Base-by-base conservation (phyloP, 2,113 vertebrate genomes). In the Cavia aperea region DNA sequence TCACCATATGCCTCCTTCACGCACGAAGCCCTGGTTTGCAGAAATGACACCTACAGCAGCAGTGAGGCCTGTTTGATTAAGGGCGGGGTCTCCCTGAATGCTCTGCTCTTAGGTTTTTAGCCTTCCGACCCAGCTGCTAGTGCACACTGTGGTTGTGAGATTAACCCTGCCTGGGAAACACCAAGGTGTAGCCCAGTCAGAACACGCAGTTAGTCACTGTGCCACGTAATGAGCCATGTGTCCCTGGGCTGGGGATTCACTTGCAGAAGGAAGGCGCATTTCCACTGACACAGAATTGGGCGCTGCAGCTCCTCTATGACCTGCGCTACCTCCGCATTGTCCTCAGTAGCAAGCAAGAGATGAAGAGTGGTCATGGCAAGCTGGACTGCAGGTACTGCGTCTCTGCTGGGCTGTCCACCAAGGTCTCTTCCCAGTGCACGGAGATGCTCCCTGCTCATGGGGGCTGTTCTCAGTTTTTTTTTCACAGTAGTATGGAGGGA, bases 241-340 rank as follows among this genome's bases (percentile, higher is more conserved):
- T 81, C 66, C 56, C 66, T 65, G 70, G 54, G 6, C 3, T 6
- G 79, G 86, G 26, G 33, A 56, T 89, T 70, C 24, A 0, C 86
- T 86, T 96, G 81, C 96, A 98, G 98, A 98, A 98, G 97, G 98
- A 98, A 0, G 92, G 95, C 0, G 70, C 79, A 0, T 98, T 98
- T 90, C 98, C 98, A 7, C 92, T 99, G 97, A 99, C 99, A 58
- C 99, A 99, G 98, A 99, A 98, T 96, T 97, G 98, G 83, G 99
- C 98, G 4, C 96, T 99, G 97, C 99, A 99, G 98, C 39, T 99
- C 31, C 97, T 99, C 7, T 99, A 99, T 6, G 99, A 99, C 66
- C 97, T 99, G 23, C 98, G 98, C 7, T 99, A 98, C 97, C 98
- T 99, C 65, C 97, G 87, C 31, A 94, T 97, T n/a, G 97, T 99